Percentiles rank a stretch among this genome's conserved stretches.
Conservation (phyloP, 2,797 vertebrate species). For the Megaceryle alcyon region DNA sequence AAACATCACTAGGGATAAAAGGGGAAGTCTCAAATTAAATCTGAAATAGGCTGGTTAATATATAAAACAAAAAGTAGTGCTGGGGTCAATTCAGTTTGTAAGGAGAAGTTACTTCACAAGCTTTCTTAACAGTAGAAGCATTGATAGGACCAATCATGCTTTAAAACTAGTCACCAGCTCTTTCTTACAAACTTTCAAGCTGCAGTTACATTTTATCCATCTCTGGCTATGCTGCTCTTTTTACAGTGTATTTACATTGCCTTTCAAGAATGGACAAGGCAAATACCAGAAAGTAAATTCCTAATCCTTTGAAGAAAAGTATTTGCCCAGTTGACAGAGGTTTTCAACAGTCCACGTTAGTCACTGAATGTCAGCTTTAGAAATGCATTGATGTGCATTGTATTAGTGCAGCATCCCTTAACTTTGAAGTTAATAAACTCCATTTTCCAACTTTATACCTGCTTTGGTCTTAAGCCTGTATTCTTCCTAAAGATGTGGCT, state of each 20-base stretch:
- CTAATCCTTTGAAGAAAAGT: not conserved
- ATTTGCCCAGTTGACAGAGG: not conserved
- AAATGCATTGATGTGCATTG: not conserved
- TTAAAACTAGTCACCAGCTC: not conserved
- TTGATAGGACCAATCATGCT: not conserved
- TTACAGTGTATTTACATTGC: not conserved
- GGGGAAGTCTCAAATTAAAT: not conserved
- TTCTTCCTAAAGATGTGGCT: not conserved
- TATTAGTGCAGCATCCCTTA: not conserved
- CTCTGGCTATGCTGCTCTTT: not conserved
- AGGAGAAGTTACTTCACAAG: not conserved
- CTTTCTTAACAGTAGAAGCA: not conserved
- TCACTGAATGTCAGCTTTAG: not conserved
- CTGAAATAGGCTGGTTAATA: not conserved
- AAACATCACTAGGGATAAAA: not conserved
- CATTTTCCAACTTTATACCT: not conserved
- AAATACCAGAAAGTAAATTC: not conserved
- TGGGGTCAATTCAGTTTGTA: not conserved
- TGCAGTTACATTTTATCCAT: not conserved
- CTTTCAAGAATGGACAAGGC: not conserved
- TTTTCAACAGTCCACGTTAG: not conserved
- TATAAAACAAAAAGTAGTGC: not conserved
- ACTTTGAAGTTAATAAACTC: not conserved
- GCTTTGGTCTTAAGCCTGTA: not conserved
- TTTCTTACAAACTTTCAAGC: not conserved